Evolutionary conservation across 2,113 vertebrate genomes (phyloP).

Genomic region (Chaetura pelagica): DNA sequence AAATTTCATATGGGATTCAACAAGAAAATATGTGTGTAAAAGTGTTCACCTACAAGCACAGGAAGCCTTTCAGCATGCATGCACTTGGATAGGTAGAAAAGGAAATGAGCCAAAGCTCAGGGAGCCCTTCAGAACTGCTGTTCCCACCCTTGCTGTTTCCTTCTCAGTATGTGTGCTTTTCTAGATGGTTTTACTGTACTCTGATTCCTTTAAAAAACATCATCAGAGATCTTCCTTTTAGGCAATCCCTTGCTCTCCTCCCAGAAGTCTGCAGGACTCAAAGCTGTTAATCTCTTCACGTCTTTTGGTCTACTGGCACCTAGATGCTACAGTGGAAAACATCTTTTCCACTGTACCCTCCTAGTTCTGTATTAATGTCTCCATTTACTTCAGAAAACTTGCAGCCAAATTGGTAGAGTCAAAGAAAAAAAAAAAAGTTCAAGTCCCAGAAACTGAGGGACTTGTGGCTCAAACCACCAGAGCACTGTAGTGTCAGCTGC

Average conservation of each 20-base stretch:
- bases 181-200: background rate
- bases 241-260: background rate
- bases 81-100: background rate
- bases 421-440: background rate
- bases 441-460: background rate
- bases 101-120: background rate
- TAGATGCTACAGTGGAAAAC: background rate
- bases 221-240: background rate
- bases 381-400: background rate
- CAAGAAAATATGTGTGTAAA: background rate
- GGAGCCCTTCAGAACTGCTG: background rate
- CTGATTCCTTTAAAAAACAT: background rate
- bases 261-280: background rate
- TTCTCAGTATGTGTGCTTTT: background rate
- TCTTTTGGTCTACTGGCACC: background rate
- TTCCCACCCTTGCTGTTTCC: background rate
- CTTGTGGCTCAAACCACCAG: background rate
- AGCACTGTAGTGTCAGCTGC: background rate
- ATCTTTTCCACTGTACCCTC: rapidly evolving
- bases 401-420: background rate
- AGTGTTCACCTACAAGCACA: background rate
- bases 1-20: background rate
- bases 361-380: background rate
- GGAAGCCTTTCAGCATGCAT: background rate
- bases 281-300: background rate